A percentile compares a stretch with the other conserved stretches of the same genome.
Evolutionary conservation across 2,888 invertebrate species (phyloP).

Genomic region (Caenorhabditis angaria): DNA sequence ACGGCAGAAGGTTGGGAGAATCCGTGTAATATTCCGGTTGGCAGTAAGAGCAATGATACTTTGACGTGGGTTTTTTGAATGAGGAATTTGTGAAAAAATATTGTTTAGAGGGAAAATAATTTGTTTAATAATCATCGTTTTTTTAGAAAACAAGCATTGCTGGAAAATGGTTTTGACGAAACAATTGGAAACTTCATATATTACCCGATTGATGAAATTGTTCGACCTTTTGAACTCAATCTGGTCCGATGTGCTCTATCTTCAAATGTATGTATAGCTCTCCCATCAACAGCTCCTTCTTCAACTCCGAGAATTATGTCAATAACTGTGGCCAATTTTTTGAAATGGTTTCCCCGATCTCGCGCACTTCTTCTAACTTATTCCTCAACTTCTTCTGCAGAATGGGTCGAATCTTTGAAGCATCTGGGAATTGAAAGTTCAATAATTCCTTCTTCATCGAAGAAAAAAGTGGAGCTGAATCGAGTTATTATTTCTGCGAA

Average conservation of each 20-base stretch:
- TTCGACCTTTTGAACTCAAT: conserved; percentile 33
- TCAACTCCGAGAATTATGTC: conserved; percentile 1
- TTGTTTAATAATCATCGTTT: conserved; percentile 9
- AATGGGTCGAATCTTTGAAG: conserved; percentile 7
- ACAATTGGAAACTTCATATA: conserved; percentile 22
- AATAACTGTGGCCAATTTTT: conserved; percentile 1
- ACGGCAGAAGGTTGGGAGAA: not conserved
- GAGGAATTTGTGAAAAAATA: not conserved
- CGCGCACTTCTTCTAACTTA: conserved; percentile 21
- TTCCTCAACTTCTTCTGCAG: conserved; percentile 21
- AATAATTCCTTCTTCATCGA: conserved; percentile 11
- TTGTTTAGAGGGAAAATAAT: not conserved
- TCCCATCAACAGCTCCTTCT: conserved; percentile 27
- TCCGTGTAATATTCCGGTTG: not conserved
- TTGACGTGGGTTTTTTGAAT: not conserved
- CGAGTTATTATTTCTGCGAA: conserved; percentile 16
- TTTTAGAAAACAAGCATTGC: not conserved
- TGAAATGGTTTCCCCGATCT: conserved; percentile 38
- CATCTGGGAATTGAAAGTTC: conserved; percentile 19
- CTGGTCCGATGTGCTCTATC: conserved; percentile 20
- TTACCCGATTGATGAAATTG: conserved; percentile 31
- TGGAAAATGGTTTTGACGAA: conserved; percentile 24
- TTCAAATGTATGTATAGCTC: conserved; percentile 29
- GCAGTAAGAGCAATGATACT: not conserved
- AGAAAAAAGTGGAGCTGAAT: conserved; percentile 15